Evolutionary conservation across 2,797 vertebrate genomes (phyloP), one percentile per base, ranked within the genome.

Genomic region (Lithobates pipiens): DNA sequence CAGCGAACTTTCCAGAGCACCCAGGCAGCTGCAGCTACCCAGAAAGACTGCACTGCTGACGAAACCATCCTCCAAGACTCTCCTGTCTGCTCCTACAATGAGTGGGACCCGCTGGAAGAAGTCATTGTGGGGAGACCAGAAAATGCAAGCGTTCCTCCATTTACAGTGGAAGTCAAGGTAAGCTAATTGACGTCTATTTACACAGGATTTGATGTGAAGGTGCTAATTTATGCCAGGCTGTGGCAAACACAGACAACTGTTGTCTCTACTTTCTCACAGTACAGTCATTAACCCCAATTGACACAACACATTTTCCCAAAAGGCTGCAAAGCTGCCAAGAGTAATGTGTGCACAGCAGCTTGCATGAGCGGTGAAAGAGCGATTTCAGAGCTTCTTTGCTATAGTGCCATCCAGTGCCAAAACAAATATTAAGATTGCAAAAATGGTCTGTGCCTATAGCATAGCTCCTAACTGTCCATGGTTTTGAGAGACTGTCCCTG

Each of bases 81-180:
- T 88, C 98, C 94, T 4, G 98, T 99, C 88, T 94, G 95, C 89
- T 97, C 97, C 1, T 96, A 97, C 94, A 99, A 99, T 50, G 98
- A 99, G 93, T 99, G 98, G 98, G 98, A 99, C 92, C 94, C 95
- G 0, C 95, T 99, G 13, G 98, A 99, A 93, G 98, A 99, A 90
- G 97, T 99, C 91, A 99, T 99, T 42, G 98, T 99, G 89, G 98
- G 98, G 69, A 96, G 98, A 88, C 97, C 97, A 3, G 98, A 99
- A 90, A 99, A 99, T 3, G 97, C 98, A 81, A 94, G 91, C 0
- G 97, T 99, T 57, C 98, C 98, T 79, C 97, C 96, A 6, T 99
- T 99, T 92, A 97, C 97, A 0, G 96, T 98, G 92, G 98, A 99
- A 93, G 98, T 99, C 90, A 99, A 99, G 96, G 98, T 99, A 95